These are phyloP conservation scores for Pantherophis guttatus DNA, from an alignment of 2,113 vertebrate species.

Conservation along the genomic window DNA sequence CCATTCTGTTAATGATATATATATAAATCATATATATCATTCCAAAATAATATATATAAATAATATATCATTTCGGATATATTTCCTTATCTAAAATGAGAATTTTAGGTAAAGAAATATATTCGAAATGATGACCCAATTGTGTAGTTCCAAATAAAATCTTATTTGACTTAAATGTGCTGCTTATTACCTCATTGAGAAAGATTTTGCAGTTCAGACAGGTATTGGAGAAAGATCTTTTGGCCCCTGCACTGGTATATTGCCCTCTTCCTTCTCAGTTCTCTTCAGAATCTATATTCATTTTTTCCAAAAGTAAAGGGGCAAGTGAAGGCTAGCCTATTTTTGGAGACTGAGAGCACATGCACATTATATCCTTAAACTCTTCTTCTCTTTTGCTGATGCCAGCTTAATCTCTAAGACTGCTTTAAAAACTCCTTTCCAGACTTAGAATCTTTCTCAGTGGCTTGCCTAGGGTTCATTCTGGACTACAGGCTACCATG, in stretches of 20 bases:
- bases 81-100: no score
- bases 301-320: background rate
- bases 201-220: background rate
- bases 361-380: background rate
- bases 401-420: background rate
- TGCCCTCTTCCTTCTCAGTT: background rate
- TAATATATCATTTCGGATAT: no score
- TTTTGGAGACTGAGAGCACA: background rate
- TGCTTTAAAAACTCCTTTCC: background rate
- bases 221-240: background rate
- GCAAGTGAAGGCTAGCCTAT: background rate
- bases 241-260: background rate
- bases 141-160: background rate
- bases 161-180: background rate
- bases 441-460: background rate
- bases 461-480: background rate
- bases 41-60: no score
- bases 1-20: background rate
- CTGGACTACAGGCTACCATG: background rate
- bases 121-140: background rate
- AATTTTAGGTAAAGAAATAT: background rate
- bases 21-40: no score
- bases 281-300: background rate
- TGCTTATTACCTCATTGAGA: background rate
- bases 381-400: background rate